These are phyloP conservation scores for Hoplodrina ambigua DNA, from an alignment of 2,888 invertebrate genomes.

Conservation along the genomic window DNA sequence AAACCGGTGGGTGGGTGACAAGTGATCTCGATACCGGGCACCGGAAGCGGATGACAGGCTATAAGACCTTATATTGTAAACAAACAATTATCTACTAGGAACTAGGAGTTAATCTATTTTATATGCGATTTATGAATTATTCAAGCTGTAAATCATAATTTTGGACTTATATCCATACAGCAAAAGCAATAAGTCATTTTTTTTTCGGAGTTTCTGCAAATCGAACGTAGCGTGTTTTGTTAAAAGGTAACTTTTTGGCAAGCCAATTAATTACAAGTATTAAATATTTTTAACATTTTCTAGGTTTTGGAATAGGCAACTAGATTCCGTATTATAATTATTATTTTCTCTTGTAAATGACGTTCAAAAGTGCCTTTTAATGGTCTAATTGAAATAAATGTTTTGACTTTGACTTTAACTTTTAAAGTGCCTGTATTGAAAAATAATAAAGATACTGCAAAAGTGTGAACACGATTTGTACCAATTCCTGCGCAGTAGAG, in stretches of 20 bases:
- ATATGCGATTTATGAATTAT: constrained; percentile 67
- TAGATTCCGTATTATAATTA: too few species aligned
- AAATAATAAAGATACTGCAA: constrained; percentile 1
- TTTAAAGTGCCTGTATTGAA: neutral
- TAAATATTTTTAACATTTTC: too few species aligned
- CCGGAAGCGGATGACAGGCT: constrained; percentile 68
- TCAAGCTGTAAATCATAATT: constrained; percentile 51
- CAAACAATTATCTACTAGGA: constrained; percentile 65
- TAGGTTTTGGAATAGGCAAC: too few species aligned
- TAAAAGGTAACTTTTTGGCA: neutral
- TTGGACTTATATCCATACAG: constrained; percentile 19
- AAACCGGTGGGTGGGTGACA: constrained; percentile 35
- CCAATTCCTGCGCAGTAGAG: constrained; percentile 2
- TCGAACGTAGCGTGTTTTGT: neutral
- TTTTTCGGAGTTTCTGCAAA: neutral
- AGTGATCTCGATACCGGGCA: constrained; percentile 48
- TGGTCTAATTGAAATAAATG: too few species aligned
- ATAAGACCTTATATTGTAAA: constrained; percentile 56
- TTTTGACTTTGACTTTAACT: too few species aligned
- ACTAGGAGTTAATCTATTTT: constrained; percentile 63
- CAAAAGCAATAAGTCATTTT: neutral
- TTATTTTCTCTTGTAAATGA: too few species aligned
- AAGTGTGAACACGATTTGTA: neutral
- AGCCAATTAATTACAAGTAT: too few species aligned
- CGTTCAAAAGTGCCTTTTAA: too few species aligned